phyloP scores from a whole-genome alignment of 2,797 vertebrate species.

The Leptatherina wallacei region DNA sequence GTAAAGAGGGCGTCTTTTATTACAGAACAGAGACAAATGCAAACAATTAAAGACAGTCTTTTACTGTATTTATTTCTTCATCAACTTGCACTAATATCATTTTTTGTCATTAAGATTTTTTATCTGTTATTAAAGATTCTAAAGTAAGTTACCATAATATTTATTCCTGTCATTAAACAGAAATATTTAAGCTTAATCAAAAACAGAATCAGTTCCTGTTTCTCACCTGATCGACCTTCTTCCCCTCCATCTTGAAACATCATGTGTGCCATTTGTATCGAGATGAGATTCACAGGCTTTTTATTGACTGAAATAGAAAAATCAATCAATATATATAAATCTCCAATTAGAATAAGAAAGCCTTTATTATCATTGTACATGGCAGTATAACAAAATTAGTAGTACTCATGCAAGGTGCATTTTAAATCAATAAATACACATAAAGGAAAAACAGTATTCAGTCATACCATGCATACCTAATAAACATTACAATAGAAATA shows the following conservation, averaged over 20 bases:
- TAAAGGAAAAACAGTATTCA: background rate
- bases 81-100: too few relatives aligned
- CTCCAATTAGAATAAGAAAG: background rate
- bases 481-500: too few relatives aligned
- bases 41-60: constrained; percentile 9
- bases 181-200: background rate
- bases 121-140: background rate
- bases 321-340: background rate
- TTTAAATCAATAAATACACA: background rate
- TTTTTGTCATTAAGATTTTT: too few relatives aligned
- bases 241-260: constrained; percentile 53
- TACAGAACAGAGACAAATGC: background rate
- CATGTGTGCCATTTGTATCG: constrained; percentile 56
- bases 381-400: background rate
- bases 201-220: background rate
- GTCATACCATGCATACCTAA: too few relatives aligned
- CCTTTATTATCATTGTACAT: background rate
- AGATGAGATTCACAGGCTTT: constrained; percentile 20
- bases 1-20: constrained; percentile 24
- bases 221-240: constrained; percentile 71
- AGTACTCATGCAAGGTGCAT: background rate
- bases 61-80: background rate
- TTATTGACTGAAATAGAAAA: constrained; percentile 40
- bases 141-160: background rate
- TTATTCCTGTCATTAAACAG: background rate